Base-by-base conservation (phyloP, 2,113 vertebrate species). In the Peromyscus californicus region DNA sequence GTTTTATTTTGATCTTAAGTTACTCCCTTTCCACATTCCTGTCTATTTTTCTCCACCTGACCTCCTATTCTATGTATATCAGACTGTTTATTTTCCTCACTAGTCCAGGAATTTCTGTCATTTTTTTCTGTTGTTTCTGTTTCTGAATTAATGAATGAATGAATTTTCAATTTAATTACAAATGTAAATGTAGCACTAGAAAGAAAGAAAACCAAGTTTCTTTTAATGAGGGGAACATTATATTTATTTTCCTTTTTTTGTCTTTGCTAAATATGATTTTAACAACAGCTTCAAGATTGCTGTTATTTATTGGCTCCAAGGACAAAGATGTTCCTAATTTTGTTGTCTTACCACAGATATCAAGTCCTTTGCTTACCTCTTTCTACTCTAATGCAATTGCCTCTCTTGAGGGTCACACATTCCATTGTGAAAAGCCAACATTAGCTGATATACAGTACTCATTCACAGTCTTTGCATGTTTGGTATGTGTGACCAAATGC, bases 401-500 rank as follows among this genome's bases (percentile, higher is more conserved):
- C 42, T 97, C 89, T 94, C 86, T 42, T 80, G 92, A 74, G 63
- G 85, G 80, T 89, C 92, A 96, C 75, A 96, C 93, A 97, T 96
- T 96, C 93, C 63, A 57, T 90, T 86, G 94, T 93, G 83, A 83
- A 97, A 97, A 97, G 63, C 67, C 92, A 97, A 97, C 78, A 96
- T 24, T 12, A 84, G 7, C 33, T 92, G 89, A 94, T 26, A 87
- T 51, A 94, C 84, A 45, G 96, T 19, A 59, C 93, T 93, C 0
- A 87, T 90, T 96, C 95, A 85, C 19, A 45, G 95, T 95, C 89
- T 87, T 17, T 72, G 5, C 5, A 24, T 94, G 86, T 97, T 98
- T 97, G 80, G 90, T 87, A 91, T 83, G 76, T 89, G 75, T 36
- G 67, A 97, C 33, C 91, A 92, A 97, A 94, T 97, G 69, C 96